These are phyloP conservation scores for Microctonus brassicae DNA, from an alignment of 2,888 invertebrate genomes.

Conservation along the genomic window DNA sequence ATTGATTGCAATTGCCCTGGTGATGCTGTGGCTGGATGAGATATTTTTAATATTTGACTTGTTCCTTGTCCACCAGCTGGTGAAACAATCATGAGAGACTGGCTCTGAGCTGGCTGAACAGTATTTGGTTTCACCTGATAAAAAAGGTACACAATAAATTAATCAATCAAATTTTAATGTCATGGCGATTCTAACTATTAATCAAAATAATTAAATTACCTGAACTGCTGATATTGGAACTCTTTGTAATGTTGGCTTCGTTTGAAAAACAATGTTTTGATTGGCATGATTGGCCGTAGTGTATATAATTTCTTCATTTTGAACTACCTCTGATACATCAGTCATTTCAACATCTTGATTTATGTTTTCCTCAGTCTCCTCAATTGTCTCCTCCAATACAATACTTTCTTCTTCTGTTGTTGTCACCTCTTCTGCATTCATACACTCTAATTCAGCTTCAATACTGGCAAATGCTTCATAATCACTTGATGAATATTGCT, in stretches of 20 bases:
- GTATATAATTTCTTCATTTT: constrained; percentile 62
- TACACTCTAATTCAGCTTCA: constrained; percentile 68
- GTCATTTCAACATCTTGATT: constrained; percentile 63
- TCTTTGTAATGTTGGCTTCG: constrained; percentile 65
- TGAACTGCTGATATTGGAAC: constrained; percentile 62
- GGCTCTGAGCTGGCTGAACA: constrained; percentile 61
- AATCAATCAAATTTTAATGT: background rate
- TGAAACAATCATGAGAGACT: constrained; percentile 67
- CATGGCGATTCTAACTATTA: background rate
- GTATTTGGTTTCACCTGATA: constrained; percentile 59
- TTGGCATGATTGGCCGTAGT: constrained; percentile 60
- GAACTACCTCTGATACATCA: constrained; percentile 57
- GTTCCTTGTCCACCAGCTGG: constrained; percentile 66
- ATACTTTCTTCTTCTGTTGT: constrained; percentile 58
- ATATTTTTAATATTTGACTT: constrained; percentile 68
- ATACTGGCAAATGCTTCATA: constrained; percentile 69
- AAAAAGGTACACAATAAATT: constrained; percentile 9
- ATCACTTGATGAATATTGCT: constrained; percentile 63
- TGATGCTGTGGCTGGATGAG: constrained; percentile 65
- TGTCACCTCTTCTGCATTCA: constrained; percentile 67
- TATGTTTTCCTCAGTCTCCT: constrained; percentile 30
- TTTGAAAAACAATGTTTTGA: constrained; percentile 65
- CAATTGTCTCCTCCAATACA: constrained; percentile 50
- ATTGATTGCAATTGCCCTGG: constrained; percentile 65
- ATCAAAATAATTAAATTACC: constrained; percentile 44